These are phyloP conservation scores for Oryctes rhinoceros DNA, from an alignment of 1,140 invertebrate species.

Conservation along the genomic window DNA sequence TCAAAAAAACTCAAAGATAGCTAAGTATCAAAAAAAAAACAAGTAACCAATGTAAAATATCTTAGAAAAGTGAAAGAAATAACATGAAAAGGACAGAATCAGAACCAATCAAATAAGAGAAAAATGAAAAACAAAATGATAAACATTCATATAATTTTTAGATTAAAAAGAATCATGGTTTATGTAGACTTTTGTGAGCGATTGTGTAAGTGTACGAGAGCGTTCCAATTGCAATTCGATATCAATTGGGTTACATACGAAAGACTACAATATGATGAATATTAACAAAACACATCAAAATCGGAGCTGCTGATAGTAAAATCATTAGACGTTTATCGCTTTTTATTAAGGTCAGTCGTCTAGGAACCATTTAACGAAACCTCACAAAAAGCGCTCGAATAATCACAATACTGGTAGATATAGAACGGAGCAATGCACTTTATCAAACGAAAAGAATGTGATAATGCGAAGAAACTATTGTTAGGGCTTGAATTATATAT, in stretches of 20 bases:
- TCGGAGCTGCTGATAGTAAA: constrained; percentile 23
- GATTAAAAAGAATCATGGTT: too few relatives aligned
- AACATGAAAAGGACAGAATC: too few relatives aligned
- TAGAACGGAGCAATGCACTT: constrained; percentile 24
- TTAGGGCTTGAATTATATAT: background rate
- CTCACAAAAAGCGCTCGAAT: constrained; percentile 5
- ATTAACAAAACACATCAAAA: constrained; percentile 25
- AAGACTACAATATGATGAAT: background rate
- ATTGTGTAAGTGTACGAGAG: background rate
- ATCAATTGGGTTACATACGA: constrained; percentile 31
- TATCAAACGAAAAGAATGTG: constrained; percentile 19
- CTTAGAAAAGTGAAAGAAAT: too few relatives aligned
- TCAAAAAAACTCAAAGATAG: too few relatives aligned
- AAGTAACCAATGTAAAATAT: too few relatives aligned
- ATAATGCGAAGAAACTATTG: constrained; percentile 24
- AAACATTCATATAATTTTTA: too few relatives aligned
- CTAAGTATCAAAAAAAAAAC: too few relatives aligned
- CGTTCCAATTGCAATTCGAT: constrained; percentile 21
- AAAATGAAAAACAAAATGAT: too few relatives aligned
- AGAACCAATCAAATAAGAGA: too few relatives aligned
- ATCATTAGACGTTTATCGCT: constrained; percentile 26
- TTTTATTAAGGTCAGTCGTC: constrained; percentile 31
- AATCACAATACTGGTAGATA: constrained; percentile 25
- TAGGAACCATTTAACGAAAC: constrained; percentile 14
- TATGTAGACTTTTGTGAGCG: too few relatives aligned